Evolutionary conservation across 2,888 invertebrate genomes (phyloP).

Genomic region (Agapostemon virescens): DNA sequence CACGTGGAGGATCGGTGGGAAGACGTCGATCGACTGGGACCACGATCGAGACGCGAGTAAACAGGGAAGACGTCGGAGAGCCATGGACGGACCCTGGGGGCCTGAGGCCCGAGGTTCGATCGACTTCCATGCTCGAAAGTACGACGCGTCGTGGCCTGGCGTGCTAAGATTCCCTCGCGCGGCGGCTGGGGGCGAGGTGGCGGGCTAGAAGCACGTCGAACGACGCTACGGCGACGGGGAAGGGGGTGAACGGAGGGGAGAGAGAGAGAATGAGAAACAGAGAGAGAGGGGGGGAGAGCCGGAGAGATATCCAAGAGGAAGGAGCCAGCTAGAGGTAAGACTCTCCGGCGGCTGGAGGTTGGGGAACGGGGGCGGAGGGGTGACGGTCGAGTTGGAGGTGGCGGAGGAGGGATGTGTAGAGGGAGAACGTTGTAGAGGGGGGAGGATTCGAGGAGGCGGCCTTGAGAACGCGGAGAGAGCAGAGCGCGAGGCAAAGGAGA

Average conservation of each 20-base stretch:
- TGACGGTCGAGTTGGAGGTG: conserved; percentile 40
- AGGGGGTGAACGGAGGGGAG: conserved; percentile 10
- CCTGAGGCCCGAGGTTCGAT: conserved; percentile 49
- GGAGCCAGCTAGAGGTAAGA: conserved; percentile 54
- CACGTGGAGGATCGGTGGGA: neutral
- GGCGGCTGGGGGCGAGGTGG: conserved; percentile 19
- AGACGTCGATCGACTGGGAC: neutral
- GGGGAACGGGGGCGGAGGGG: conserved; percentile 7
- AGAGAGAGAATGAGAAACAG: too few species aligned
- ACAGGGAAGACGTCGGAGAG: neutral
- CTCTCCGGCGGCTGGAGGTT: conserved; percentile 10
- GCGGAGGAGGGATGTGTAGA: conserved; percentile 40
- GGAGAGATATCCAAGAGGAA: conserved; percentile 22
- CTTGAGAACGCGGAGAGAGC: conserved; percentile 78
- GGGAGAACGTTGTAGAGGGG: conserved; percentile 45
- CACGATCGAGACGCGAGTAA: neutral
- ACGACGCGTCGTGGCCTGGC: conserved; percentile 42
- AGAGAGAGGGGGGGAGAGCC: neutral
- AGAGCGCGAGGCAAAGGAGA: conserved; percentile 51
- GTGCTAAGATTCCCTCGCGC: conserved; percentile 49
- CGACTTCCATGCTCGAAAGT: conserved; percentile 58
- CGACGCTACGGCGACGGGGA: conserved; percentile 4
- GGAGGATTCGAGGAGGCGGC: conserved; percentile 78
- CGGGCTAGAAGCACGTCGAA: conserved; percentile 16
- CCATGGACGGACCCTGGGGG: too few species aligned